Evolutionary conservation across 2,888 invertebrate genomes (phyloP).

Genomic region (Philonicus albiceps): DNA sequence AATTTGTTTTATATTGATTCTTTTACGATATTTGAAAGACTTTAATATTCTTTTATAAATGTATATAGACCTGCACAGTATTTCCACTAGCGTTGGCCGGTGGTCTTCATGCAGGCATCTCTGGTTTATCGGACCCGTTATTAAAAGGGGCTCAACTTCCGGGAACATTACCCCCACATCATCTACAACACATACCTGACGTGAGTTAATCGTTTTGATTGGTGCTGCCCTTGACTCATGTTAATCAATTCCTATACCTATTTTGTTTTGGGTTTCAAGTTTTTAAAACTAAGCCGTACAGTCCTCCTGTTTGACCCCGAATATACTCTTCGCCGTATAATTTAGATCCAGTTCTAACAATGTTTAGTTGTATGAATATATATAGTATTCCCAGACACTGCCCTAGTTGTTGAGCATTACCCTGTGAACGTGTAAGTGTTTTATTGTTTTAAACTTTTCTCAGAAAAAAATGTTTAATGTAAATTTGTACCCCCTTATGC

Average conservation of each 20-base stretch:
- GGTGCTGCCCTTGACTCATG: slow-evolving; percentile 54
- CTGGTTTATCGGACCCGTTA: slow-evolving; percentile 64
- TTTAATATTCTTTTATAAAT: slow-evolving; percentile 56
- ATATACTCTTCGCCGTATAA: not conserved
- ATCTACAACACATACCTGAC: slow-evolving; percentile 65
- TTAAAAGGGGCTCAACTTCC: slow-evolving; percentile 64
- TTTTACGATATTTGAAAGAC: slow-evolving; percentile 49
- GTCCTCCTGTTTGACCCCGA: not conserved
- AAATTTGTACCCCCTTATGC: not conserved
- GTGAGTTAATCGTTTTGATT: slow-evolving; percentile 62
- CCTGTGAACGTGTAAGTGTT: not conserved
- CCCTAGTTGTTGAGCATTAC: slow-evolving; percentile 3
- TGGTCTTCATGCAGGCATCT: slow-evolving; percentile 65
- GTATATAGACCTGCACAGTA: slow-evolving; percentile 63
- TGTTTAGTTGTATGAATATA: not conserved
- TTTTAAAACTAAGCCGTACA: not conserved
- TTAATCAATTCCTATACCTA: slow-evolving; percentile 20
- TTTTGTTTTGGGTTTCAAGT: slow-evolving; percentile 14
- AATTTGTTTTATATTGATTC: slow-evolving; percentile 8
- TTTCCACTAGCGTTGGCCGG: slow-evolving; percentile 65
- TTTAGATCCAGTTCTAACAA: not conserved
- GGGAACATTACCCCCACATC: slow-evolving; percentile 64
- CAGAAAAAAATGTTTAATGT: not conserved
- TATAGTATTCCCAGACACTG: not conserved
- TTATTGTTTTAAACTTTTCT: not conserved